Base-by-base conservation (phyloP, 1,140 invertebrate species). In the Drosophila insularis region DNA sequence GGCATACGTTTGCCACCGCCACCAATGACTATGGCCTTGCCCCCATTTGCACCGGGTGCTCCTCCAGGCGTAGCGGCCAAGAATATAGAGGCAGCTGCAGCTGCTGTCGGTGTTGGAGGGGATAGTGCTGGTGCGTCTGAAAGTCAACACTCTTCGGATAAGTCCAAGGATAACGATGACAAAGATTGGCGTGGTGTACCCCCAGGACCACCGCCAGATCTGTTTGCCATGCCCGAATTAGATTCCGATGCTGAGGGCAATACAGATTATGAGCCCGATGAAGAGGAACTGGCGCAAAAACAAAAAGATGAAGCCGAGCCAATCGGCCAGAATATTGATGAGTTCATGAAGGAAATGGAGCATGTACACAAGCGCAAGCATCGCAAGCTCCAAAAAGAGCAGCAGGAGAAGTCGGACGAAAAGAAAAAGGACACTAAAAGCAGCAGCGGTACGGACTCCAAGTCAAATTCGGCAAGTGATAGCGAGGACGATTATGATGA, bases 341-440 rank as follows among this genome's bases (percentile, higher is more conserved):
- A 96, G 53, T 97, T 97, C 84, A 97, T 97, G 95, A 96, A 97
- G 89, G 97, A 98, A 93, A 96, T 97, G 95, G 96, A 97, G 92
- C 95, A 96, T 50, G 96, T 96, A 0, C 96, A 97, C 79, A 95
- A 95, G 74, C 96, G 96, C 79, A 93, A 94, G 61, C 84, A 89
- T 63, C 85, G 84, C 43, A 81, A 71, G 46, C 58, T 75, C 6
- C 61, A 64, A 53, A 40, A 64, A 23, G 17, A 23, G 68, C 74
- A 17, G 69, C 81, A 37, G 74, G 73, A 2, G 71, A 74, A 1
- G 68, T 67, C 5, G 74, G 50, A n/a, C 50, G 67, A n/a, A 68
- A 68, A 43, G 56, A 65, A 73, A 23, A 69, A 54, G 37, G 65
- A 69, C 6, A 13, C 10, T 2, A 59, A 50, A 1, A 53, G 74